A percentile compares a stretch with the other conserved stretches of the same genome.
Evolutionary conservation across 2,888 invertebrate genomes (phyloP).

Genomic region (Ectemnius cavifrons): DNA sequence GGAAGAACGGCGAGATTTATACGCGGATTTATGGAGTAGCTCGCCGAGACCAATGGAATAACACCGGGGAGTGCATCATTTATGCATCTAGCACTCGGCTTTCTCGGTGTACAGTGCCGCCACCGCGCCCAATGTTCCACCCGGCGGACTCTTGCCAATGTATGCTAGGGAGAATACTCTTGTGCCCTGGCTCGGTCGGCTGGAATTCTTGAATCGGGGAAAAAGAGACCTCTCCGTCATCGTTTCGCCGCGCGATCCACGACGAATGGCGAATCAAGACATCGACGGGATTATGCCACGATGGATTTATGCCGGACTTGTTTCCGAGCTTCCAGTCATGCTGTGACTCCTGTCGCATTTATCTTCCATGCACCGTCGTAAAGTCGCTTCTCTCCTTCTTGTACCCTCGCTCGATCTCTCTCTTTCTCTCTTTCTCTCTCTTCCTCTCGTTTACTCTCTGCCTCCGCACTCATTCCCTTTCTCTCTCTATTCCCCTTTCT

Average conservation of each 20-base stretch:
- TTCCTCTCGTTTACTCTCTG: too few relatives aligned
- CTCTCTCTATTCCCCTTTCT: constrained; percentile 27
- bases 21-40: constrained; percentile 55
- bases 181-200: not conserved
- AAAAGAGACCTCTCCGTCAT: not conserved
- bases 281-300: not conserved
- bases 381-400: constrained; percentile 37
- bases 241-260: constrained; percentile 8
- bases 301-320: not conserved
- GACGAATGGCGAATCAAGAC: constrained; percentile 34
- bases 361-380: constrained; percentile 15
- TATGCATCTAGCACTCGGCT: constrained; percentile 46
- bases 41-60: constrained; percentile 55
- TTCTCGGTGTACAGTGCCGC: constrained; percentile 21
- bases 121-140: not conserved
- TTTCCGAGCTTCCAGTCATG: constrained; percentile 29
- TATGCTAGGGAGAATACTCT: too few relatives aligned
- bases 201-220: constrained; percentile 6
- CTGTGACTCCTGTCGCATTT: too few relatives aligned
- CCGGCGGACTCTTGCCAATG: not conserved
- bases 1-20: constrained; percentile 55
- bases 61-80: constrained; percentile 48
- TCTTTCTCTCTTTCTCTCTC: too few relatives aligned
- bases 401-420: not conserved
- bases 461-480: not conserved